Evolutionary conservation across 2,888 invertebrate species (phyloP).

Genomic region (Thereva nobilitata): DNA sequence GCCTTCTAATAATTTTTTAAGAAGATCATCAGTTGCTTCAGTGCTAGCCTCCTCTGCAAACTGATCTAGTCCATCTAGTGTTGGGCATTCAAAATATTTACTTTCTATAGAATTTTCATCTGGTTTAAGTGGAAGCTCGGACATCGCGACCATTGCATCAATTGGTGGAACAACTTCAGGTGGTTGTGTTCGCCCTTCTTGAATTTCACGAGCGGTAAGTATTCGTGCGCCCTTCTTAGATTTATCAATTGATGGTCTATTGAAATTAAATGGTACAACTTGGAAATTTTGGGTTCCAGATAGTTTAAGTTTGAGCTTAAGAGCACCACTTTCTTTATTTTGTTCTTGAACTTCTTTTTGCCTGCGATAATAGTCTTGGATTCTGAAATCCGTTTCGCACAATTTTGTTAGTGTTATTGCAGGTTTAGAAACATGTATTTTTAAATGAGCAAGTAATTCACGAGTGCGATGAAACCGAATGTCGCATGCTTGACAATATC

Average conservation of each 20-base stretch:
- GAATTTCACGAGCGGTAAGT: conserved; percentile 44
- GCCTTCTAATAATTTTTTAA: conserved; percentile 44
- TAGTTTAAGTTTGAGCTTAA: conserved; percentile 46
- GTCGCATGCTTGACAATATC: conserved; percentile 45
- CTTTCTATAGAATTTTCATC: conserved; percentile 39
- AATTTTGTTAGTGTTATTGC: conserved; percentile 42
- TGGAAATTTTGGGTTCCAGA: conserved; percentile 44
- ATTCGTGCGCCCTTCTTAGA: conserved; percentile 37
- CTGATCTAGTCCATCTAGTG: conserved; percentile 46
- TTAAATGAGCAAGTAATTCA: conserved; percentile 43
- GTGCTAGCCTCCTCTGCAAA: conserved; percentile 44
- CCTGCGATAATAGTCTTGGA: conserved; percentile 39
- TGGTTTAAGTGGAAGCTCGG: conserved; percentile 36
- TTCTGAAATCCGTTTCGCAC: conserved; percentile 41
- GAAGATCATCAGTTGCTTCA: conserved; percentile 44
- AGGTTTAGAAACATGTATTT: conserved; percentile 45
- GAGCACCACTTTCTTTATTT: conserved; percentile 36
- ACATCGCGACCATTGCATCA: conserved; percentile 39
- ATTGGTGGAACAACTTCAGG: conserved; percentile 22
- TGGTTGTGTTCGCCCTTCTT: conserved; percentile 40
- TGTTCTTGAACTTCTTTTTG: conserved; percentile 11
- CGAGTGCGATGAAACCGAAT: conserved; percentile 44
- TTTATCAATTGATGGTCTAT: conserved; percentile 15
- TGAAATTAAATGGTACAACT: conserved; percentile 40
- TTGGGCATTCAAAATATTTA: conserved; percentile 47